Base-by-base conservation (phyloP, 35 echinoderm and acorn worm genomes). In the Ophioderma brevispina region DNA sequence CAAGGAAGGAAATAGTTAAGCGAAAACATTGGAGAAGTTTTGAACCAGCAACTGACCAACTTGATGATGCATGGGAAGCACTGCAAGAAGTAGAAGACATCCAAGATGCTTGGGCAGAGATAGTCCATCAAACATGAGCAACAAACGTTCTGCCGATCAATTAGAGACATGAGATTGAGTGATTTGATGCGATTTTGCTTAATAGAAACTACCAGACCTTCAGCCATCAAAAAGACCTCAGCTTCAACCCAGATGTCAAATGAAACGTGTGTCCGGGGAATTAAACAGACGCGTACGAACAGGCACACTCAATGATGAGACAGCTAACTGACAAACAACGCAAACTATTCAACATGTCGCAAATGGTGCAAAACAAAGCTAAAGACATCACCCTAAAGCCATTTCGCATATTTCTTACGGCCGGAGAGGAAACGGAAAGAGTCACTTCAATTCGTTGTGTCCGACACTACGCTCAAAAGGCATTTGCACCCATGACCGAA, bases 361-460 rank as follows among this genome's bases (percentile, higher is more conserved):
- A 41, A 92, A 32, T 96, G 90, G 90, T 89, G 90, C 39, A n/a
- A 76, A 37, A 92, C 1, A 96, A 96, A 89, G 70, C 77, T 15
- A 87, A 84, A 38, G 76, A 77, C 38, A 50, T 89, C 55, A 81
- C 43, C 38, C 39, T 86, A 59, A 21, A 52, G 85, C 94, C 94
- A 84, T 96, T 96, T 86, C 80, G 92, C 85, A 79, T 92, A 19
- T 96, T 92, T 85, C 32, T 92, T 35, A 87, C 89, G 64, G 88
- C 88, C 37, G 92, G 92, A 76, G 87, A 78, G 88, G 83, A 14
- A 90, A 88, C 33, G 82, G 93, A 0, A 94, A 94, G 77, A 59
- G 38, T 17, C 86, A 90, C 77, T 13, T 94, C 28, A n/a, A 87
- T 94, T 17, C 91, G 87, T 86, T 94, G 88, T 82, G 70, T 87